A percentile compares a stretch with the other conserved stretches of the same genome.
phyloP scores from a whole-genome alignment of 1,140 invertebrate genomes.

The Caenorhabditis latens region DNA sequence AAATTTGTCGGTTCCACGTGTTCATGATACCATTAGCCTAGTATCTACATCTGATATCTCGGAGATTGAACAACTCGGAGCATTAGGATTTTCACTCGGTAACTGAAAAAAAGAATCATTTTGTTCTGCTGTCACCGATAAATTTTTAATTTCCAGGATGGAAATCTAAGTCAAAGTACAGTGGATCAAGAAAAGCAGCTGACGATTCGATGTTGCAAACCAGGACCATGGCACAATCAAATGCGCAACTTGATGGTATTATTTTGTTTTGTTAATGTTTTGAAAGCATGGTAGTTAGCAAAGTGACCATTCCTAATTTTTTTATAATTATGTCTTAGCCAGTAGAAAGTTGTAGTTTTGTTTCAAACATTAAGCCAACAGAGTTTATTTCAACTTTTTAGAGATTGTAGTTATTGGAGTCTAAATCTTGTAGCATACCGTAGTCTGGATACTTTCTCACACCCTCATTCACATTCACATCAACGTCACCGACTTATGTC shows the following conservation, averaged over 20 bases:
- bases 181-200: constrained; percentile 24
- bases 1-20: constrained; percentile 71
- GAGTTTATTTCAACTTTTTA: no score
- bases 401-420: no score
- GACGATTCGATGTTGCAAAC: constrained; percentile 53
- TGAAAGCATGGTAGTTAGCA: not conserved
- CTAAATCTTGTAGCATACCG: no score
- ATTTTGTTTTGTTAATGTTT: not conserved
- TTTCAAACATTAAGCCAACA: no score
- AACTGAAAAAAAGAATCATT: constrained; percentile 60
- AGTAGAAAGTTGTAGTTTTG: no score
- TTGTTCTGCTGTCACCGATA: not conserved
- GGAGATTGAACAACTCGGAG: constrained; percentile 74
- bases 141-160: constrained; percentile 13
- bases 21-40: constrained; percentile 73
- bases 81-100: constrained; percentile 75
- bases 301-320: not conserved
- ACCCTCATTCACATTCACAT: not conserved
- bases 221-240: constrained; percentile 66
- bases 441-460: not conserved
- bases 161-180: constrained; percentile 58
- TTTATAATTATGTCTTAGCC: no score
- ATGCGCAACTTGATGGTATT: constrained; percentile 27
- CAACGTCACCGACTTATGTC: not conserved
- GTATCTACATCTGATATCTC: constrained; percentile 75